These are phyloP conservation scores for Larimichthys crocea DNA, from an alignment of 2,113 vertebrate species.

Conservation along the genomic window DNA sequence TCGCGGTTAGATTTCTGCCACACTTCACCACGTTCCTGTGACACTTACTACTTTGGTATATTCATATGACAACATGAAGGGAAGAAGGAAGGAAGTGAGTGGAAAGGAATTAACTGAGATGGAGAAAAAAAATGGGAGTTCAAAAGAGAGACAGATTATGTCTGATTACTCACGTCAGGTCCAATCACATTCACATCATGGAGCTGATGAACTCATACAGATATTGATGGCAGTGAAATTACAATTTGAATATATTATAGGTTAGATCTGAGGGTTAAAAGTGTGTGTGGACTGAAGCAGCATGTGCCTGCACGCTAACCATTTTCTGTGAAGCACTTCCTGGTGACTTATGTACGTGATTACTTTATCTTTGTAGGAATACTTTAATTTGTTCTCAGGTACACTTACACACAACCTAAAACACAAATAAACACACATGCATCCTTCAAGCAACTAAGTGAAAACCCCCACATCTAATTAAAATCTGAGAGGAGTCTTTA, in stretches of 20 bases:
- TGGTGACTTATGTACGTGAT: background rate
- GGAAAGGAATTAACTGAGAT: constrained; percentile 37
- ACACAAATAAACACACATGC: background rate
- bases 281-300: background rate
- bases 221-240: constrained; percentile 57
- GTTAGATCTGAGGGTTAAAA: constrained; percentile 10
- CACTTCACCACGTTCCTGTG: background rate
- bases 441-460: background rate
- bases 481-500: constrained; percentile 38
- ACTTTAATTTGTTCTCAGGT: constrained; percentile 4
- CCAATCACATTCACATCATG: constrained; percentile 52
- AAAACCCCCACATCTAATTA: constrained; percentile 35
- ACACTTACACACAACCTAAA: background rate
- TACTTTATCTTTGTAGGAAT: background rate
- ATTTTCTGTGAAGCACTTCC: background rate
- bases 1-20: constrained; percentile 5
- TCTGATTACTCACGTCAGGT: constrained; percentile 64
- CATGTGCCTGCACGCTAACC: background rate
- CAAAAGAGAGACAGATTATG: constrained; percentile 53
- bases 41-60: background rate
- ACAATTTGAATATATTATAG: constrained; percentile 41
- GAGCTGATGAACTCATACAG: constrained; percentile 49
- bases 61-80: background rate
- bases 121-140: constrained; percentile 29
- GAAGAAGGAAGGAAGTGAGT: background rate